Evolutionary conservation across 2,113 vertebrate genomes (phyloP), one percentile per base, ranked within the genome.

Genomic region (Scortum barcoo): DNA sequence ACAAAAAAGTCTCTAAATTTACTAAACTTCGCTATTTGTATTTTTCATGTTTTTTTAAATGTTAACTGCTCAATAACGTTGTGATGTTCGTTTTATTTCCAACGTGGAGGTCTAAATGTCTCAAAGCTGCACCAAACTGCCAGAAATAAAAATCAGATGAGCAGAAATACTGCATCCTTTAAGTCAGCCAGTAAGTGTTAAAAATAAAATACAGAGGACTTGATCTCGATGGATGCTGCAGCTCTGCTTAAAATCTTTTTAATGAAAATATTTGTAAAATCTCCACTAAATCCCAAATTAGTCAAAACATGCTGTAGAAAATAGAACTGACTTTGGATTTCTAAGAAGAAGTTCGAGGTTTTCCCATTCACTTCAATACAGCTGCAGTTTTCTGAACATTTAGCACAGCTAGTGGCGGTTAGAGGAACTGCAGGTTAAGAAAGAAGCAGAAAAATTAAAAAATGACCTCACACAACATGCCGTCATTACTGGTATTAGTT

Each of bases 331-430:
- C 57, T 88, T 81, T 81, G 48, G 71, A 26, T 83, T 82, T 81
- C 65, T 36, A 16, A 50, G 79, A 36, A 79, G 46, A 62, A 60
- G 58, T 28, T 86, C 78, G 80, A 86, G 36, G 51, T 80, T 80
- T 84, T 80, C 72, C 84, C 58, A 63, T 80, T 81, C 26, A 61
- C 75, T 80, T 89, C 86, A 83, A 77, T 78, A 70, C 63, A 38
- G 44, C 54, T 88, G 56, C 30, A 36, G 30, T 4, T 60, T 38
- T 60, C 16, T 16, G 50, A 36, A 36, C 33, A 36, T 36, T 36
- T 36, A 36, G 33, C 33, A 6, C 69, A 20, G 16, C 72, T 40
- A 20, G 62, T 42, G 5, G 51, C 30, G 19, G 26, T 24, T n/a
- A 30, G 19, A 30, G 38, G 28, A 68, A 36, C 20, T 46, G 19